These are phyloP conservation scores for Mungos mungo DNA, from an alignment of 2,113 vertebrate species.

Conservation along the genomic window DNA sequence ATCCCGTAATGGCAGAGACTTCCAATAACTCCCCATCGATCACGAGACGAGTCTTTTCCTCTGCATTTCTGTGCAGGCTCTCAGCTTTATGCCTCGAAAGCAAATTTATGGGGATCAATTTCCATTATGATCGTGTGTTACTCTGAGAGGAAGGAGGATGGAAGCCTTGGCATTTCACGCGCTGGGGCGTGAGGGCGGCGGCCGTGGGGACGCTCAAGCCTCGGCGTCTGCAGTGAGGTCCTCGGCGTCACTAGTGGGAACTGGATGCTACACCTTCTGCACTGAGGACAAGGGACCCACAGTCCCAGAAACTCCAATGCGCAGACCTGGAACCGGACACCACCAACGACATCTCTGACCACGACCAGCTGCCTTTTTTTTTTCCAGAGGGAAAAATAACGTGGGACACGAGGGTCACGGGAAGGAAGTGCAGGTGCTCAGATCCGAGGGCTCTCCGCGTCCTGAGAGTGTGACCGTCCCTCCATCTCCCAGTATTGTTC, in stretches of 20 bases:
- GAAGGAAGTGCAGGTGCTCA: neutral
- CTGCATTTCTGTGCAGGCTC: neutral
- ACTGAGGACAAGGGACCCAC: neutral
- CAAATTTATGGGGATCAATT: neutral
- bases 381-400: neutral
- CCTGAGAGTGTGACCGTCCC: neutral
- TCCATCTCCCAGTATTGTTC: neutral
- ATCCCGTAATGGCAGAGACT: neutral
- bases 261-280: neutral
- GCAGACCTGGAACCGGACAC: neutral
- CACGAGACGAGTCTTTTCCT: neutral
- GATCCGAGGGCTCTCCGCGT: neutral
- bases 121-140: neutral
- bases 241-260: neutral
- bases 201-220: neutral
- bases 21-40: neutral
- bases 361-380: neutral
- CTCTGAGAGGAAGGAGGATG: rapidly evolving
- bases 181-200: rapidly evolving
- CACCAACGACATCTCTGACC: neutral
- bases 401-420: too few species aligned
- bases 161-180: neutral
- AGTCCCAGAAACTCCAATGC: neutral
- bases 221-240: rapidly evolving
- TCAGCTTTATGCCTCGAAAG: neutral